Evolutionary conservation across 1,140 invertebrate genomes (phyloP).

Genomic region (Plectrocnemia conspersa): DNA sequence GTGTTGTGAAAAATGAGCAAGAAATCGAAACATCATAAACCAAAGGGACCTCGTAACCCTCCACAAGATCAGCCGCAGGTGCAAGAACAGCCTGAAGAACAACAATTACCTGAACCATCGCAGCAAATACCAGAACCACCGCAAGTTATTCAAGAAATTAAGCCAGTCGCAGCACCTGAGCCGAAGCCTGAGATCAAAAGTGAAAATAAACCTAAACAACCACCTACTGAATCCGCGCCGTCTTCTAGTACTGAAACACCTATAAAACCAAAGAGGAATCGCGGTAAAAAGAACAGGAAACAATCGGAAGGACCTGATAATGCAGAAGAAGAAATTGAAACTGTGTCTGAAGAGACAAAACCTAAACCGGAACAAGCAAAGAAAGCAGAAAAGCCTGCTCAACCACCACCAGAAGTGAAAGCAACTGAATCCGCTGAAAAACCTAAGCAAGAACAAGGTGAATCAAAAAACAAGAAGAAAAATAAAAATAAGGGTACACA

Average conservation of each 20-base stretch:
- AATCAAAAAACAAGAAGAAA: constrained; percentile 14
- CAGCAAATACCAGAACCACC: constrained; percentile 5
- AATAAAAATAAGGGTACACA: constrained; percentile 13
- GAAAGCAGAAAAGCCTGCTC: background rate
- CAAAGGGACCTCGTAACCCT: constrained; percentile 29
- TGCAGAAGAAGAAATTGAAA: too few species aligned
- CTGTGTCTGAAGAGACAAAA: too few species aligned
- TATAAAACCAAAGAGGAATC: constrained; percentile 29
- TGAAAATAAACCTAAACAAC: background rate
- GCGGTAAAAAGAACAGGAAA: constrained; percentile 28
- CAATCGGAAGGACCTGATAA: constrained; percentile 3
- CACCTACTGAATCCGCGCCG: background rate
- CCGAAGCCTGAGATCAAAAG: background rate
- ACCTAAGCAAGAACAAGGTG: constrained; percentile 8
- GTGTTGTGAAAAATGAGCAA: constrained; percentile 27
- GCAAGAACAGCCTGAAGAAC: background rate
- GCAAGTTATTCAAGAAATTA: background rate
- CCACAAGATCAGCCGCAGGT: constrained; percentile 13
- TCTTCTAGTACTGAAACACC: constrained; percentile 10
- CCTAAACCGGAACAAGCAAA: constrained; percentile 2
- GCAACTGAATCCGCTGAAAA: too few species aligned
- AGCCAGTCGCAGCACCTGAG: background rate
- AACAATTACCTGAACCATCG: constrained; percentile 5
- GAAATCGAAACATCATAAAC: constrained; percentile 32
- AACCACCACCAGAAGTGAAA: background rate